phyloP scores from a whole-genome alignment of 2,888 invertebrate genomes.

The Sphecodes monilicornis region DNA sequence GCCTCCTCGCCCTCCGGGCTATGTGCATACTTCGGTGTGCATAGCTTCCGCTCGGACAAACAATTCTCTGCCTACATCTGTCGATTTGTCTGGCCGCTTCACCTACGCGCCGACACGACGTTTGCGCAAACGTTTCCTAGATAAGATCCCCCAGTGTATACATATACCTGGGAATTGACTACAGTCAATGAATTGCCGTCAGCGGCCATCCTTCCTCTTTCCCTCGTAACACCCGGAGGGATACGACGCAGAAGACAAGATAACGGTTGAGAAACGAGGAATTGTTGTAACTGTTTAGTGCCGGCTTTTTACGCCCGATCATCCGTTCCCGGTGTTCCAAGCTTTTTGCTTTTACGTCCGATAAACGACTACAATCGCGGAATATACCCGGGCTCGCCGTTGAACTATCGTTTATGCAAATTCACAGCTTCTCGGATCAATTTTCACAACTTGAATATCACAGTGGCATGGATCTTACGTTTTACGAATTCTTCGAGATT shows the following conservation, averaged over 20 bases:
- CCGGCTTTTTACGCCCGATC: not conserved
- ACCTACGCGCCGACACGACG: slow-evolving; percentile 62
- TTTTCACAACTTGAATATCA: not conserved
- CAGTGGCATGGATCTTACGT: not conserved
- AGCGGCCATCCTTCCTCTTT: slow-evolving; percentile 7
- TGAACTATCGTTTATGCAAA: not conserved
- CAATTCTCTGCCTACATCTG: slow-evolving; percentile 78
- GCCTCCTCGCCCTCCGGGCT: slow-evolving; percentile 55
- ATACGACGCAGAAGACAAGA: slow-evolving; percentile 4
- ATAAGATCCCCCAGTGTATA: slow-evolving; percentile 32
- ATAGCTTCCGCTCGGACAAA: slow-evolving; percentile 81
- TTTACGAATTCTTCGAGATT: not conserved
- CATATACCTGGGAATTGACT: slow-evolving; percentile 28
- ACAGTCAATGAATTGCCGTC: slow-evolving; percentile 50
- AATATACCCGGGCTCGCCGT: not conserved
- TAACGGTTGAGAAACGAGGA: slow-evolving; percentile 17
- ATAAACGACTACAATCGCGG: not conserved
- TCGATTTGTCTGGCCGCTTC: slow-evolving; percentile 74
- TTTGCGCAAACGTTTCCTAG: slow-evolving; percentile 64
- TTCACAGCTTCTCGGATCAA: not conserved
- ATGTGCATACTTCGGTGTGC: slow-evolving; percentile 72
- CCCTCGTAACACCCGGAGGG: not conserved
- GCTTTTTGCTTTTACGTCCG: not conserved
- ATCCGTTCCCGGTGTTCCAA: not conserved
- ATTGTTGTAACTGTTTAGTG: slow-evolving; percentile 12